Evolutionary conservation across 2,113 vertebrate genomes (phyloP).

Genomic region (Pseudopodoces humilis): DNA sequence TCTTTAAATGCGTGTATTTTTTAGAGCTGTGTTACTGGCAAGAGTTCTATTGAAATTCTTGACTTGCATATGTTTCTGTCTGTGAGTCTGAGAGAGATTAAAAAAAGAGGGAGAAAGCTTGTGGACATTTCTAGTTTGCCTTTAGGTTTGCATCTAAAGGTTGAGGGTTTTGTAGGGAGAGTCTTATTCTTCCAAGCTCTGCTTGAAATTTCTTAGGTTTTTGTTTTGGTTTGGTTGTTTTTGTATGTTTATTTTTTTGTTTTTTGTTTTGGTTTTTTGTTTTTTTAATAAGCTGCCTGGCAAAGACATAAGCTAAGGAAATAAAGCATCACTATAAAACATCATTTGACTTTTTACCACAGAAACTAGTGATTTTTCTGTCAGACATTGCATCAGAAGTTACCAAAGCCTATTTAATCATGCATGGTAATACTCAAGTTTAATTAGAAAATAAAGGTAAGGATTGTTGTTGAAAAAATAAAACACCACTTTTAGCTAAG

Average conservation of each 20-base stretch:
- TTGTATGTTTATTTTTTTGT: not conserved
- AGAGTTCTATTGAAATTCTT: not conserved
- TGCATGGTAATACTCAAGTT: not conserved
- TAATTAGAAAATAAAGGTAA: not conserved
- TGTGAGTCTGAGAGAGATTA: not conserved
- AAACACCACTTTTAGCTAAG: not conserved
- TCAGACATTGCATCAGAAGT: not conserved
- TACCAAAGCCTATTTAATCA: not conserved
- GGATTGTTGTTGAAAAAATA: not conserved
- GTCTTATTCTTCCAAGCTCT: not conserved
- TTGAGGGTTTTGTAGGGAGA: not conserved
- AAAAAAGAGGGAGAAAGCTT: not conserved
- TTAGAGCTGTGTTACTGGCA: not conserved
- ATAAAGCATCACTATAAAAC: not conserved
- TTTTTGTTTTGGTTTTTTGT: not conserved
- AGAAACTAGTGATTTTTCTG: not conserved
- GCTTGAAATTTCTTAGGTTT: not conserved
- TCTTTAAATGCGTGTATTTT: not conserved
- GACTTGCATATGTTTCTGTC: not conserved
- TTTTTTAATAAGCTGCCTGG: not conserved
- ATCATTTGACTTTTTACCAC: not conserved
- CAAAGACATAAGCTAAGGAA: not conserved
- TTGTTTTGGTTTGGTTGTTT: not conserved
- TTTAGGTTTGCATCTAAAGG: not conserved
- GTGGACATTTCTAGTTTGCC: not conserved